phyloP scores from a whole-genome alignment of 2,888 invertebrate genomes.

The Disparrhopalites patrizii region DNA sequence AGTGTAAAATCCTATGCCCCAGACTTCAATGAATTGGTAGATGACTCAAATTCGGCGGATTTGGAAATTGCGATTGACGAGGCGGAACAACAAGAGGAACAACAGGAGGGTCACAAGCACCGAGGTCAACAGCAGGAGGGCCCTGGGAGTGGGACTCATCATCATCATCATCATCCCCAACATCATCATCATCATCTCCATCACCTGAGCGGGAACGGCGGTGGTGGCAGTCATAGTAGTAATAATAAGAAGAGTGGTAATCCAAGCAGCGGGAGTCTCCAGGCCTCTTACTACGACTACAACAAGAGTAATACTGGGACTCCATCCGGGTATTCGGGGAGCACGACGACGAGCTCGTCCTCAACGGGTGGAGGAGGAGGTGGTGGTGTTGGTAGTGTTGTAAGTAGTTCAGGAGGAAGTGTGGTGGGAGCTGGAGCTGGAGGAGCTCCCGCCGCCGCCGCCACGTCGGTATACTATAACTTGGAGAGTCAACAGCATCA shows the following conservation, averaged over 20 bases:
- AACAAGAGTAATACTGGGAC: neutral
- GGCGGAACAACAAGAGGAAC: conserved; percentile 16
- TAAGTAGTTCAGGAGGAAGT: conserved; percentile 10
- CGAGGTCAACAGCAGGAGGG: neutral
- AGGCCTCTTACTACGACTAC: too few species aligned
- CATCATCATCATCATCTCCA: conserved; percentile 6
- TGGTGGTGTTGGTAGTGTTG: conserved; percentile 6
- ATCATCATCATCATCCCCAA: neutral
- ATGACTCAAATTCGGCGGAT: conserved; percentile 59
- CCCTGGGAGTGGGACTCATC: neutral
- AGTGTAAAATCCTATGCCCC: conserved; percentile 58
- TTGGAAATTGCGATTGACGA: conserved; percentile 35
- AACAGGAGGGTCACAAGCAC: conserved; percentile 1
- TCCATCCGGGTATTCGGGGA: conserved; percentile 21
- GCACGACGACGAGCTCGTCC: conserved; percentile 7
- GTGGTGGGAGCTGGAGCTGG: conserved; percentile 9
- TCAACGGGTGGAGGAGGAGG: conserved; percentile 4
- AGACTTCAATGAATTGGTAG: conserved; percentile 70
- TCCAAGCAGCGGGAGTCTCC: neutral
- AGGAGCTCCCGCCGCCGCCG: conserved; percentile 20
- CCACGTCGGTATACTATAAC: conserved; percentile 35
- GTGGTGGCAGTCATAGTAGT: neutral
- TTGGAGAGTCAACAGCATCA: conserved; percentile 38
- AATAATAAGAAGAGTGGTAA: conserved; percentile 6
- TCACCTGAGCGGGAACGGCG: neutral